phyloP scores from a whole-genome alignment of 2,888 invertebrate genomes.

The Elysia crispata region DNA sequence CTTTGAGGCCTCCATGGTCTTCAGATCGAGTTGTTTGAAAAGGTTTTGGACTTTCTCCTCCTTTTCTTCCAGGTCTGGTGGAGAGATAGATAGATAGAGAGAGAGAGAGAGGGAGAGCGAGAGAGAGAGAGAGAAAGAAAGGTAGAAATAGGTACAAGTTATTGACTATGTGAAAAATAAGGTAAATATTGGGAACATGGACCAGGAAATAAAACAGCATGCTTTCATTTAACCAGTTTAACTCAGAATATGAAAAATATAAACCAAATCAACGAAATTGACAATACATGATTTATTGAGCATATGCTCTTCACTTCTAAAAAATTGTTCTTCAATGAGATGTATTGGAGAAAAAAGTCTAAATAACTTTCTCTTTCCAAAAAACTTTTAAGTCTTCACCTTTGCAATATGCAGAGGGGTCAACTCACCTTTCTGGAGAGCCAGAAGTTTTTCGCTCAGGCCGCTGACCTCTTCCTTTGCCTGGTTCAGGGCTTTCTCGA shows the following conservation, averaged over 20 bases:
- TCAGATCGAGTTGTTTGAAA: constrained; percentile 71
- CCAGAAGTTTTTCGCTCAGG: constrained; percentile 69
- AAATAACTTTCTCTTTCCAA: too few species aligned
- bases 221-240: too few species aligned
- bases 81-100: neutral
- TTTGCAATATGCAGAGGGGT: too few species aligned
- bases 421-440: constrained; percentile 69
- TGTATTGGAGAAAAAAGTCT: too few species aligned
- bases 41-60: constrained; percentile 73
- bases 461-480: constrained; percentile 69
- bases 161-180: neutral
- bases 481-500: constrained; percentile 71
- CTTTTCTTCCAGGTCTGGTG: constrained; percentile 72
- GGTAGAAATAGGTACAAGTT: neutral
- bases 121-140: neutral
- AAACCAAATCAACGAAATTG: too few species aligned
- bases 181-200: constrained; percentile 51
- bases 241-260: too few species aligned
- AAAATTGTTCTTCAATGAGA: too few species aligned
- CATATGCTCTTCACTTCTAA: too few species aligned
- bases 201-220: too few species aligned
- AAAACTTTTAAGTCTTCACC: too few species aligned
- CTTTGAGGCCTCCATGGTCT: constrained; percentile 70
- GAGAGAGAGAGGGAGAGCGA: neutral
- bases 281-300: too few species aligned